Evolutionary conservation across 1,140 invertebrate genomes (phyloP).

Genomic region (Pseudomyrmex sp.): DNA sequence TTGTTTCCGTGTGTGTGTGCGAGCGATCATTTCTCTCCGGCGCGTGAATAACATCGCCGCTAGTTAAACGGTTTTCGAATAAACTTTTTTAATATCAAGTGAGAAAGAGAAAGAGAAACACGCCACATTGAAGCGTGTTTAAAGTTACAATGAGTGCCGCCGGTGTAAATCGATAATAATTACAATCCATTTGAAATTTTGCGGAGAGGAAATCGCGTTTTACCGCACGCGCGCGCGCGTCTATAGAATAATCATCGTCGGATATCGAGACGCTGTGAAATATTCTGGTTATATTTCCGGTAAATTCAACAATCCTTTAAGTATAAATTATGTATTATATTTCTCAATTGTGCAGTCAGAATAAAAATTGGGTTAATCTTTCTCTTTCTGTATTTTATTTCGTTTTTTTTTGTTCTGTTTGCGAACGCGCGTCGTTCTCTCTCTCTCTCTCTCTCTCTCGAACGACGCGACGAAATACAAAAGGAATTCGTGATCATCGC

Average conservation of each 20-base stretch:
- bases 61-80: background rate
- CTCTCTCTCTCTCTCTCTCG: too few relatives aligned
- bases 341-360: constrained; percentile 12
- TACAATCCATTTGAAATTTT: constrained; percentile 31
- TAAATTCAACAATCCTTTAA: constrained; percentile 17
- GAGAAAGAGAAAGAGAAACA: background rate
- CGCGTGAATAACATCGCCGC: constrained; percentile 34
- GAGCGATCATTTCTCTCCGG: constrained; percentile 17
- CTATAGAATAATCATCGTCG: constrained; percentile 44
- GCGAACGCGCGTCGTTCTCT: background rate
- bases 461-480: background rate
- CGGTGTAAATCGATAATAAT: constrained; percentile 53
- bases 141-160: background rate
- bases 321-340: background rate
- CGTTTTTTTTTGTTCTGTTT: background rate
- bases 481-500: constrained; percentile 37
- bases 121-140: background rate
- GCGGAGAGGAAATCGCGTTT: background rate
- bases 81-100: constrained; percentile 20
- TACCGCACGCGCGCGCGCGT: background rate
- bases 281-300: constrained; percentile 4
- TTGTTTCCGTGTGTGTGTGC: too few relatives aligned
- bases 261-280: constrained; percentile 23
- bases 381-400: background rate
- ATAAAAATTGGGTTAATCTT: constrained; percentile 11